A percentile compares a stretch with the other conserved stretches of the same genome.
phyloP scores from a whole-genome alignment of 2,888 invertebrate genomes.

The Perdita meconis region DNA sequence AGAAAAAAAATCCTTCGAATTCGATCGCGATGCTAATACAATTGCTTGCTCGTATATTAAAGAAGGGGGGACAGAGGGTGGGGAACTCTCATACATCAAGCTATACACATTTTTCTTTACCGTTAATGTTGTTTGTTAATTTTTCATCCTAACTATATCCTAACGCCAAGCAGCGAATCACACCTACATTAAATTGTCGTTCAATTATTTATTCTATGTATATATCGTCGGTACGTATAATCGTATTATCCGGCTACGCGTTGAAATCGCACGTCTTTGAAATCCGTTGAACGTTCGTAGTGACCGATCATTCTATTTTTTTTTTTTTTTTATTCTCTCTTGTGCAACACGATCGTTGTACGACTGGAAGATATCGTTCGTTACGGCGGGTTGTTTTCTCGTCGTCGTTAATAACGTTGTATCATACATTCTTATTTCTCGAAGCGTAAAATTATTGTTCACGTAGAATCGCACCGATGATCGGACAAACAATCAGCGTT shows the following conservation, averaged over 20 bases:
- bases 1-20: constrained; percentile 25
- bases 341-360: constrained; percentile 30
- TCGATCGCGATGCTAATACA: constrained; percentile 52
- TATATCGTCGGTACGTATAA: constrained; percentile 57
- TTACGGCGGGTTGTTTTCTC: constrained; percentile 10
- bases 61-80: constrained; percentile 15
- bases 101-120: constrained; percentile 72
- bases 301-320: constrained; percentile 33
- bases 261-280: constrained; percentile 49
- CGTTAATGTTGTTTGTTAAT: constrained; percentile 71
- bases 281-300: constrained; percentile 44
- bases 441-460: constrained; percentile 34
- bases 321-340: constrained; percentile 16
- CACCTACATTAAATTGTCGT: constrained; percentile 69
- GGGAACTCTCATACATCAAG: constrained; percentile 68
- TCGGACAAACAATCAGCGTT: constrained; percentile 29
- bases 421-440: constrained; percentile 40
- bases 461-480: constrained; percentile 19
- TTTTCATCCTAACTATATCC: constrained; percentile 70
- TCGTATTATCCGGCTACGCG: constrained; percentile 59
- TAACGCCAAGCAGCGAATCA: constrained; percentile 70
- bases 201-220: constrained; percentile 63
- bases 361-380: constrained; percentile 12
- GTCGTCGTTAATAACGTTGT: constrained; percentile 36
- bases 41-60: constrained; percentile 35